Evolutionary conservation across 2,113 vertebrate genomes (phyloP).

Genomic region (Symphodus melops): DNA sequence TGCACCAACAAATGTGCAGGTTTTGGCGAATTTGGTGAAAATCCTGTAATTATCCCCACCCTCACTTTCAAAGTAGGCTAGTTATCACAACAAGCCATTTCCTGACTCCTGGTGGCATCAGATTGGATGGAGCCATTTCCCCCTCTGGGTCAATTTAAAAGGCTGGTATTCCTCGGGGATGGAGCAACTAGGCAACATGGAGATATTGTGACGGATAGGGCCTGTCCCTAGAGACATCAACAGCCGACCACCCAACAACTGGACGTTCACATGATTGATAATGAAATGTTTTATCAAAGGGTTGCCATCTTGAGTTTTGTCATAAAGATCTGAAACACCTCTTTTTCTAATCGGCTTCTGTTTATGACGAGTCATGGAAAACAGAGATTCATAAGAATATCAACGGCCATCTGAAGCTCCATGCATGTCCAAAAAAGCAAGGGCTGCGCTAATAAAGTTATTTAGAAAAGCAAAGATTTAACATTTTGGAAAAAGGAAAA

Average conservation of each 20-base stretch:
- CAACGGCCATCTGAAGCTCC: slow-evolving; percentile 2
- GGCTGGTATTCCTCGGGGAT: slow-evolving; percentile 53
- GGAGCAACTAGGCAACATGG: slow-evolving; percentile 1
- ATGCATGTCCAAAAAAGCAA: slow-evolving; percentile 1
- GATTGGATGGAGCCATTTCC: slow-evolving; percentile 70
- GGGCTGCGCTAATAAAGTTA: slow-evolving; percentile 1
- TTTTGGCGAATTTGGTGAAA: slow-evolving; percentile 57
- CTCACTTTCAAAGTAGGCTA: slow-evolving; percentile 28
- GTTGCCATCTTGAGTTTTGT: not conserved
- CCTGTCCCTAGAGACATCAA: slow-evolving; percentile 20
- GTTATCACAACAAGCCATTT: slow-evolving; percentile 70
- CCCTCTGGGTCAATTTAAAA: slow-evolving; percentile 54
- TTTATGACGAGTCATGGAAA: slow-evolving; percentile 21
- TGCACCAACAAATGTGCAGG: slow-evolving; percentile 13
- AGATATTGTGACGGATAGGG: slow-evolving; percentile 53
- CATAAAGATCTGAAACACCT: not conserved
- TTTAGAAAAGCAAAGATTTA: not conserved
- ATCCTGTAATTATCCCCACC: slow-evolving; percentile 45
- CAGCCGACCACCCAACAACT: slow-evolving; percentile 51
- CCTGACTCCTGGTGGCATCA: slow-evolving; percentile 73
- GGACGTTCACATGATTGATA: not conserved
- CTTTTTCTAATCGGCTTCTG: slow-evolving; percentile 13
- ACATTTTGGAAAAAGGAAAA: not conserved
- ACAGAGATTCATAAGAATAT: slow-evolving; percentile 4
- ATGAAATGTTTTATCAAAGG: not conserved